phyloP scores from a whole-genome alignment of 64 coral and sea anemone species.

The Porites lutea region DNA sequence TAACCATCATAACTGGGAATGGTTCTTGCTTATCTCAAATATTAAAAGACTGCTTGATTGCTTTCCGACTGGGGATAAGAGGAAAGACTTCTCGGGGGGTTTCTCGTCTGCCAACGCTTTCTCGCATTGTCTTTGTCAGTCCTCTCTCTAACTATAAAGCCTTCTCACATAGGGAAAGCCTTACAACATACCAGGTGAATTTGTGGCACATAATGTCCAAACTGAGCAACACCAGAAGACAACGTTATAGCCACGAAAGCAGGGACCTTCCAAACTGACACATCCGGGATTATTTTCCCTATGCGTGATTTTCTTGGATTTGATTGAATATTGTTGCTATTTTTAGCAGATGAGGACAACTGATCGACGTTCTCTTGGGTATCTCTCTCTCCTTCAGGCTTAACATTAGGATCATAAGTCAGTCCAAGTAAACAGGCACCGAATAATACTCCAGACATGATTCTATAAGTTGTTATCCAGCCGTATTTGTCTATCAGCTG shows the following conservation, averaged over 20 bases:
- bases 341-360: too few species aligned
- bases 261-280: constrained; percentile 8
- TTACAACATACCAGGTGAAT: constrained; percentile 7
- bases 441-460: constrained; percentile 9
- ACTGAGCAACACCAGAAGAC: not conserved
- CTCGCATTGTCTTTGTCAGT: too few species aligned
- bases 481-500: not conserved
- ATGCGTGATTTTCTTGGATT: not conserved
- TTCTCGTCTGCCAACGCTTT: too few species aligned
- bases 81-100: too few species aligned
- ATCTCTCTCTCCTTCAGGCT: not conserved
- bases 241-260: not conserved
- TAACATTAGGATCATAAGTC: constrained; percentile 21
- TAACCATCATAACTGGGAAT: too few species aligned
- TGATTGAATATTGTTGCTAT: not conserved
- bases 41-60: too few species aligned
- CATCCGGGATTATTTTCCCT: not conserved
- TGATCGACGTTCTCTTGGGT: not conserved
- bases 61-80: too few species aligned
- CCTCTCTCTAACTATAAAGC: too few species aligned
- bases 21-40: too few species aligned
- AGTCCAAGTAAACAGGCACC: not conserved
- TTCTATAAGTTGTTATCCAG: not conserved
- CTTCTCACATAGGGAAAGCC: too few species aligned
- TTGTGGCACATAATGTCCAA: constrained; percentile 1